Evolutionary conservation across 2,113 vertebrate genomes (phyloP).

Genomic region (Oryzias javanicus): DNA sequence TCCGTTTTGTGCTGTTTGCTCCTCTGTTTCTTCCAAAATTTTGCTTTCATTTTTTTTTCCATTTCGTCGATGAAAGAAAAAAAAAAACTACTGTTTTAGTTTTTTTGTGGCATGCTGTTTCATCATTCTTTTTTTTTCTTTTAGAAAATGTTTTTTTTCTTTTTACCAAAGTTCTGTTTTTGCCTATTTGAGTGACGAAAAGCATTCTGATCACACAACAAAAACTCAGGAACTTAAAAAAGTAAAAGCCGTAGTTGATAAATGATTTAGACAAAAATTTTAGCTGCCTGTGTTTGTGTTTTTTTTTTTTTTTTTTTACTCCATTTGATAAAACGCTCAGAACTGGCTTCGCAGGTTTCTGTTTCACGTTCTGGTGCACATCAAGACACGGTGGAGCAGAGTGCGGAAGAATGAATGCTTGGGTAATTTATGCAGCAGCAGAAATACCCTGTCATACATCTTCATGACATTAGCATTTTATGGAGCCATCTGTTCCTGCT

Average conservation of each 20-base stretch:
- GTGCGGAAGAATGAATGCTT: slow-evolving; percentile 43
- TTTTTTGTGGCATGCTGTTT: neutral
- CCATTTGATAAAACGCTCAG: slow-evolving; percentile 6
- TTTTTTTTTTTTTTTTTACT: neutral
- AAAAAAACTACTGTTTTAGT: neutral
- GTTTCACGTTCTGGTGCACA: slow-evolving; percentile 17
- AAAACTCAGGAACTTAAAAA: no score
- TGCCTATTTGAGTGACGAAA: no score
- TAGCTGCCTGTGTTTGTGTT: neutral
- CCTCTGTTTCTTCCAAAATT: no score
- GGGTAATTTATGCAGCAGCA: slow-evolving; percentile 26
- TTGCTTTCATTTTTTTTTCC: neutral
- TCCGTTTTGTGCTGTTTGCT: neutral
- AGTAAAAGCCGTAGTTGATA: neutral
- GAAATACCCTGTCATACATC: slow-evolving; percentile 38
- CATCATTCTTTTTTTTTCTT: no score
- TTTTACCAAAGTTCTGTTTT: no score
- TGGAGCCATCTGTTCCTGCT: slow-evolving; percentile 48
- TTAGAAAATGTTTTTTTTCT: no score
- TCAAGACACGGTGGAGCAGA: slow-evolving; percentile 41
- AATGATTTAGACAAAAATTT: neutral
- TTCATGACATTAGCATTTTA: slow-evolving; percentile 28
- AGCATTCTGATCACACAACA: no score
- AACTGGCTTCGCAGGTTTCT: slow-evolving; percentile 2
- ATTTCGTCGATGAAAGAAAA: neutral